Evolutionary conservation across 2,888 invertebrate species (phyloP).

Genomic region (Volucella inanis): DNA sequence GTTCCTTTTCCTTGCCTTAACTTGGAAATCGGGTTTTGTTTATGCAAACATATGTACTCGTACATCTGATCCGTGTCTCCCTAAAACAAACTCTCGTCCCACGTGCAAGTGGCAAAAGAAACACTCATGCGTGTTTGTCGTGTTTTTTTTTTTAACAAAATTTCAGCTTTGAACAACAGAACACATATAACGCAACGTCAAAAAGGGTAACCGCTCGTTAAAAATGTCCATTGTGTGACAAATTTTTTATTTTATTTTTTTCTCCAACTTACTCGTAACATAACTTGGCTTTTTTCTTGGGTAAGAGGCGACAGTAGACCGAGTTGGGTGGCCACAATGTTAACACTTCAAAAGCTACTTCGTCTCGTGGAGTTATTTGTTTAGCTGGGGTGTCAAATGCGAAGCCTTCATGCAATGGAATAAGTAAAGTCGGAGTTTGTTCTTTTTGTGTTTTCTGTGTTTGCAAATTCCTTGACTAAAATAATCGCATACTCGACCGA

Average conservation of each 20-base stretch:
- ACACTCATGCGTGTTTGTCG: slow-evolving; percentile 66
- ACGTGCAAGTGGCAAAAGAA: slow-evolving; percentile 58
- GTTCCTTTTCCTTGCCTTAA: slow-evolving; percentile 6
- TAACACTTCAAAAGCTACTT: slow-evolving; percentile 69
- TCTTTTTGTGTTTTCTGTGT: not conserved
- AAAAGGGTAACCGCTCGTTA: slow-evolving; percentile 68
- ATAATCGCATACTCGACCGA: not conserved
- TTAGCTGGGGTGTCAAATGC: slow-evolving; percentile 52
- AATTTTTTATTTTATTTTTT: slow-evolving; percentile 7
- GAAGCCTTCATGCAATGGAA: slow-evolving; percentile 2
- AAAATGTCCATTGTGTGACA: slow-evolving; percentile 62
- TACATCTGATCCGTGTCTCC: not conserved
- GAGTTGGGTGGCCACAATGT: slow-evolving; percentile 52
- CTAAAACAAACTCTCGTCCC: not conserved
- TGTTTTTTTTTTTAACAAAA: slow-evolving; percentile 47
- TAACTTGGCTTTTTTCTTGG: not conserved
- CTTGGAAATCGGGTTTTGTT: slow-evolving; percentile 18
- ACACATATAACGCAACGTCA: slow-evolving; percentile 47
- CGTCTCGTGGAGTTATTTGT: slow-evolving; percentile 41
- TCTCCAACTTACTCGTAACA: not conserved
- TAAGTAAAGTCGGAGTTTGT: not conserved
- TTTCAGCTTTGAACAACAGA: slow-evolving; percentile 69
- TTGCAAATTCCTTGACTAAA: not conserved
- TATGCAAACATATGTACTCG: too few relatives aligned
- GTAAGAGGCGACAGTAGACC: not conserved